These are phyloP conservation scores for Alexandromys oeconomus DNA, from an alignment of 2,797 vertebrate species.

Conservation along the genomic window DNA sequence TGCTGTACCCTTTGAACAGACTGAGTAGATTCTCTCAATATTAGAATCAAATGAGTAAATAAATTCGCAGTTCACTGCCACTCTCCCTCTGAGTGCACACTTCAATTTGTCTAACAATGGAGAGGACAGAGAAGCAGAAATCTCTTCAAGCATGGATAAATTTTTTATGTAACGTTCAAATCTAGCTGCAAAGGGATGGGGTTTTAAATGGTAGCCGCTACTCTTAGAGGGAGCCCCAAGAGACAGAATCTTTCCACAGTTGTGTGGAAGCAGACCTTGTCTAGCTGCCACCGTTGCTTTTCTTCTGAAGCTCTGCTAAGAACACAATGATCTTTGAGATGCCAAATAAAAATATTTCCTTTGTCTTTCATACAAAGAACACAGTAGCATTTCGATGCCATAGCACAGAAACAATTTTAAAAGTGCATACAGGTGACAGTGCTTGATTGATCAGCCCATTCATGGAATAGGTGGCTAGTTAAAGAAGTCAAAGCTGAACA, in stretches of 20 bases:
- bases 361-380: constrained; percentile 60
- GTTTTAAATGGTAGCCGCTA: constrained; percentile 91
- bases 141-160: constrained; percentile 95
- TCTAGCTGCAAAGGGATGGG: constrained; percentile 92
- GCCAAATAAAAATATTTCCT: neutral
- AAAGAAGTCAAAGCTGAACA: neutral
- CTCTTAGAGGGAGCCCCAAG: constrained; percentile 89
- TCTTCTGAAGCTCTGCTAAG: neutral
- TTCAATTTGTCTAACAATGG: constrained; percentile 99
- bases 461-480: neutral
- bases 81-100: constrained; percentile 93
- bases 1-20: constrained; percentile 96
- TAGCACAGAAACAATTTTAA: neutral
- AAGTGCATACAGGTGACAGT: neutral
- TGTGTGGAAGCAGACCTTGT: constrained; percentile 79
- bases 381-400: neutral
- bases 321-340: constrained; percentile 41
- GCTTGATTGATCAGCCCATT: neutral
- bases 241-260: constrained; percentile 87
- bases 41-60: constrained; percentile 96
- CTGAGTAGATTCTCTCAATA: constrained; percentile 92
- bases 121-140: constrained; percentile 92
- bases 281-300: neutral
- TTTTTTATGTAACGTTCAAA: constrained; percentile 97
- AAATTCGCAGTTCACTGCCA: constrained; percentile 94